Evolutionary conservation across 2,888 invertebrate genomes (phyloP).

Genomic region (Allophyes oxyacanthae): DNA sequence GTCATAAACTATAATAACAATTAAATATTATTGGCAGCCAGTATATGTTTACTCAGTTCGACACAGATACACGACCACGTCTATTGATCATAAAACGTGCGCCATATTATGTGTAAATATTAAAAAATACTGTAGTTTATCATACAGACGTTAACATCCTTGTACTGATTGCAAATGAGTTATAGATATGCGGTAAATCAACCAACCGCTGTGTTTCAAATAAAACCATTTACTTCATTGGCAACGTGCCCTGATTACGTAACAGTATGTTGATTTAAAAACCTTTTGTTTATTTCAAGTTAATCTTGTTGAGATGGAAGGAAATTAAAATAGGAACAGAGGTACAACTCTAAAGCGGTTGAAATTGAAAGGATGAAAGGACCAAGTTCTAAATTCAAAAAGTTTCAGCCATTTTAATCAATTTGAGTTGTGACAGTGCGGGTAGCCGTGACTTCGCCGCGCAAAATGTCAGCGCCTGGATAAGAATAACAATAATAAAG

Average conservation of each 20-base stretch:
- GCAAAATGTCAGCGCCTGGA: slow-evolving; percentile 19
- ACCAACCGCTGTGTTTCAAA: slow-evolving; percentile 38
- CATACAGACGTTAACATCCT: slow-evolving; percentile 34
- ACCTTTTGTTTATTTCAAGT: slow-evolving; percentile 6
- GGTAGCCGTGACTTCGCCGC: slow-evolving; percentile 1
- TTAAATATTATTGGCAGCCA: slow-evolving; percentile 25
- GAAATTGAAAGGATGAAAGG: slow-evolving; percentile 20
- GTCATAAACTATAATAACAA: slow-evolving; percentile 32
- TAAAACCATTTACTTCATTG: slow-evolving; percentile 43
- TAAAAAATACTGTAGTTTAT: slow-evolving; percentile 40
- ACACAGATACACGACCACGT: slow-evolving; percentile 22
- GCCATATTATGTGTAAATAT: slow-evolving; percentile 1
- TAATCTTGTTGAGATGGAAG: not conserved
- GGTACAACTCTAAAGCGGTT: not conserved
- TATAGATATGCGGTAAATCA: slow-evolving; percentile 44
- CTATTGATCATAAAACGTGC: slow-evolving; percentile 29
- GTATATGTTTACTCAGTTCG: slow-evolving; percentile 37
- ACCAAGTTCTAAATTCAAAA: slow-evolving; percentile 23
- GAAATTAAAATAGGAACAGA: not conserved
- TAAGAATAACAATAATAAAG: slow-evolving; percentile 26
- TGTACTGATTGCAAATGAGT: slow-evolving; percentile 33
- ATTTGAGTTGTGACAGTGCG: slow-evolving; percentile 18
- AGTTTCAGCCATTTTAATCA: slow-evolving; percentile 27
- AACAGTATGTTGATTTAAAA: slow-evolving; percentile 22
- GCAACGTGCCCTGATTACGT: slow-evolving; percentile 46